These are phyloP conservation scores for Brachionus asplanchnoidis DNA, from an alignment of 1,140 invertebrate genomes.

Conservation along the genomic window DNA sequence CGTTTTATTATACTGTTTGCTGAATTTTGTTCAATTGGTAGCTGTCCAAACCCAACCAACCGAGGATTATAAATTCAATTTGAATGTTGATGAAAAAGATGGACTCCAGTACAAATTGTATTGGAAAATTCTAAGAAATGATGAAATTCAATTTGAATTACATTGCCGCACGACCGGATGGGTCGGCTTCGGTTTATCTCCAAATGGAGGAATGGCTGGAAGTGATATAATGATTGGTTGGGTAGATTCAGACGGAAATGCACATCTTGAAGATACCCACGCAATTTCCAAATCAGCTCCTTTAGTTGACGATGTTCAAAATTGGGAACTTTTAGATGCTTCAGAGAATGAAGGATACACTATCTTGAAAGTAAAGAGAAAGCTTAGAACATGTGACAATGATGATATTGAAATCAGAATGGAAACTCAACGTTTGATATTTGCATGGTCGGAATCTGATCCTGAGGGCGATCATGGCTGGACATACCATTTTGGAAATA, in stretches of 20 bases:
- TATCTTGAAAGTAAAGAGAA: conserved; percentile 11
- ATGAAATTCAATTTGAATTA: conserved; percentile 25
- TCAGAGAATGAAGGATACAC: neutral
- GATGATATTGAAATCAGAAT: conserved; percentile 21
- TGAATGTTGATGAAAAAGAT: neutral
- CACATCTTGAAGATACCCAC: conserved; percentile 1
- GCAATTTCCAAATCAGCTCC: conserved; percentile 11
- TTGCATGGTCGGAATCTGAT: neutral
- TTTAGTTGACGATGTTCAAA: neutral
- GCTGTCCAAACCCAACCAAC: neutral
- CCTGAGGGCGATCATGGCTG: neutral
- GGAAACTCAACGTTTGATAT: neutral
- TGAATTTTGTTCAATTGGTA: too few relatives aligned
- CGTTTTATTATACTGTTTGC: too few relatives aligned
- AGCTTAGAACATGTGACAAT: neutral
- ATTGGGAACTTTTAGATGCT: neutral
- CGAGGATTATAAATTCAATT: neutral
- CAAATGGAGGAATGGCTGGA: conserved; percentile 69
- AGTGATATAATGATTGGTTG: conserved; percentile 73
- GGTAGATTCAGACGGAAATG: neutral
- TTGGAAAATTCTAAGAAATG: neutral
- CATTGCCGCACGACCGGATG: conserved; percentile 66
- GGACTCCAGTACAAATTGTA: neutral
- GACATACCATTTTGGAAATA: conserved; percentile 18
- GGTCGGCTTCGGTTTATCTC: conserved; percentile 73